Conservation (phyloP, 2,113 vertebrate genomes). For the Turdus rufiventris region DNA sequence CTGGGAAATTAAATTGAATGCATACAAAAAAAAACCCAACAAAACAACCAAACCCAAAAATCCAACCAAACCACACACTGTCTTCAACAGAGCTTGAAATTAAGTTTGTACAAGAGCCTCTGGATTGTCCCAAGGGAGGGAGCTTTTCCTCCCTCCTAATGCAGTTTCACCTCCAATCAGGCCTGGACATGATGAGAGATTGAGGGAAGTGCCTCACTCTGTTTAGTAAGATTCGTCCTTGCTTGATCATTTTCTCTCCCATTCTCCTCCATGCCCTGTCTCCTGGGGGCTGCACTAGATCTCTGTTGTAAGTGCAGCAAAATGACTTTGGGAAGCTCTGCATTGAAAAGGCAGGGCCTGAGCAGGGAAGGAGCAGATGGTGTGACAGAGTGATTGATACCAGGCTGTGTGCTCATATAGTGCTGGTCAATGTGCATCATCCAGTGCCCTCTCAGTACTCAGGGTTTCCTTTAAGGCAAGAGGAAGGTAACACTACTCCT, state of each 20-base stretch:
- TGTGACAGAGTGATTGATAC: not conserved
- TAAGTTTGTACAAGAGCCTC: conserved; percentile 36
- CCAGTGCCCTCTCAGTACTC: not conserved
- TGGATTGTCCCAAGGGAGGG: conserved; percentile 25
- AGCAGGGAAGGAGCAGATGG: not conserved
- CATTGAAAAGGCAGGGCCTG: not conserved
- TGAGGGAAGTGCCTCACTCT: not conserved
- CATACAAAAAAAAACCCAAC: not conserved
- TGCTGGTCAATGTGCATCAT: not conserved
- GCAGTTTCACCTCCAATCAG: conserved; percentile 14
- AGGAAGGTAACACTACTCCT: not conserved
- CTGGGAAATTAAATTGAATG: conserved; percentile 57
- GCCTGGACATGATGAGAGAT: not conserved
- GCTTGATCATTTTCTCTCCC: not conserved
- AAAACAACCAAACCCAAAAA: not conserved
- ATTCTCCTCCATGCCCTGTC: not conserved
- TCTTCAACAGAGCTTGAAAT: conserved; percentile 70
- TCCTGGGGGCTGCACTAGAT: not conserved
- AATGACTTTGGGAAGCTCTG: not conserved
- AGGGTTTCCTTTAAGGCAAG: not conserved
- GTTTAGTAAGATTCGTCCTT: conserved; percentile 4
- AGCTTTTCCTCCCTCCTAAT: not conserved
- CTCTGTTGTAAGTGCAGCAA: not conserved
- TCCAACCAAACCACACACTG: not conserved
- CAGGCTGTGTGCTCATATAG: not conserved